phyloP scores from a whole-genome alignment of 2,113 vertebrate genomes.

The Pseudopodoces humilis region DNA sequence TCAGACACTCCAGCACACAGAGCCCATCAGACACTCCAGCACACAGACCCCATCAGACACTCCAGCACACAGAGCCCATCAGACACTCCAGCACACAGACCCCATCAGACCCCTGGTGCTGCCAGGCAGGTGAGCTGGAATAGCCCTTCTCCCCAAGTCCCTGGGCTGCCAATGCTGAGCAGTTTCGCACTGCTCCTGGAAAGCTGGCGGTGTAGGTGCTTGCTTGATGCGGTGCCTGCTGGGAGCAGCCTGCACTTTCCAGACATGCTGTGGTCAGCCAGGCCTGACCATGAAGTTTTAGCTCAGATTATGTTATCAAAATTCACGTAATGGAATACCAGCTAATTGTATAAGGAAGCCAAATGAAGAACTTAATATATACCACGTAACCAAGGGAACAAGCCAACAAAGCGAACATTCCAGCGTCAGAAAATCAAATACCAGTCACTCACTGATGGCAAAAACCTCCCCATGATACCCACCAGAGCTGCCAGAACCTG shows the following conservation, averaged over 20 bases:
- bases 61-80: too few relatives aligned
- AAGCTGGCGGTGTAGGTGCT: rapidly evolving
- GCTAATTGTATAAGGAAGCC: constrained; percentile 46
- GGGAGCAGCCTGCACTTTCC: background rate
- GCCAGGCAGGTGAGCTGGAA: background rate
- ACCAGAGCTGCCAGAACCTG: background rate
- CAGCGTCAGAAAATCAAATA: background rate
- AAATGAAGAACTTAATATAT: constrained; percentile 44
- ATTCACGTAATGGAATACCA: background rate
- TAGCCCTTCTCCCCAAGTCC: background rate
- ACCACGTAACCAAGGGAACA: constrained; percentile 53
- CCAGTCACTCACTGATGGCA: background rate
- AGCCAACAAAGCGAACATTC: constrained; percentile 21
- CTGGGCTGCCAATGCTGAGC: rapidly evolving
- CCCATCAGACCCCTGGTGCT: background rate
- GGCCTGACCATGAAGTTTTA: background rate
- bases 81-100: too few relatives aligned
- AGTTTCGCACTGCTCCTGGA: rapidly evolving
- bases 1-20: too few relatives aligned
- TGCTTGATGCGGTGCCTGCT: rapidly evolving
- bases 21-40: too few relatives aligned
- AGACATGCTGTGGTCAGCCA: background rate
- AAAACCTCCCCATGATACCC: background rate
- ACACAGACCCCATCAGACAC: too few relatives aligned
- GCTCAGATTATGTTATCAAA: background rate